Conservation (phyloP, 2,797 vertebrate genomes). For the Labeo calbasu region DNA sequence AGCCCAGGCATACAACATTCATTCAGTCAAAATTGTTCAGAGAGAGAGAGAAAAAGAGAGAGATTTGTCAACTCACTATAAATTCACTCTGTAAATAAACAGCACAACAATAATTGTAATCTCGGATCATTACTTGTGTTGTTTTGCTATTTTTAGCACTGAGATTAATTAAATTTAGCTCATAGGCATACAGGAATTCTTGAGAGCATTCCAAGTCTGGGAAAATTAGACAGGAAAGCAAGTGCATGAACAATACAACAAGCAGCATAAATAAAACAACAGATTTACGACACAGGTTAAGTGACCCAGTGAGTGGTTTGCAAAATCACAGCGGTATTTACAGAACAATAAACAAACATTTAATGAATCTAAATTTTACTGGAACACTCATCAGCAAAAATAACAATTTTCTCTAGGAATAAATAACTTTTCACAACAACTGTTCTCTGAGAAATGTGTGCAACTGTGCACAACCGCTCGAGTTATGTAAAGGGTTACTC, state of each 20-base stretch:
- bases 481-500: not conserved
- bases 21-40: slow-evolving; percentile 62
- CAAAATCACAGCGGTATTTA: not conserved
- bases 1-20: slow-evolving; percentile 66
- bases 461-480: not conserved
- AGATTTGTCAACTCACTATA: not conserved
- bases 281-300: slow-evolving; percentile 3
- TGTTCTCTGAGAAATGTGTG: slow-evolving; percentile 7
- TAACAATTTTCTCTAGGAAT: not conserved
- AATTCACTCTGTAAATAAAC: slow-evolving; percentile 30
- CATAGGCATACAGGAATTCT: slow-evolving; percentile 60
- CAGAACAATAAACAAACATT: not conserved
- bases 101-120: slow-evolving; percentile 57
- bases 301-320: not conserved
- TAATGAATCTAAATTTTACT: not conserved
- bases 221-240: slow-evolving; percentile 51
- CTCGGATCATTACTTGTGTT: slow-evolving; percentile 46
- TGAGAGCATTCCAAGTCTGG: slow-evolving; percentile 55
- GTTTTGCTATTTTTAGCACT: slow-evolving; percentile 57
- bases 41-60: too few relatives aligned
- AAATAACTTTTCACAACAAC: not conserved
- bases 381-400: not conserved
- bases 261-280: slow-evolving; percentile 48
- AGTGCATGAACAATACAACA: slow-evolving; percentile 47
- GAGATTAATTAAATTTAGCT: slow-evolving; percentile 60